Evolutionary conservation across 1,140 invertebrate genomes (phyloP).

Genomic region (Sycobia sp.): DNA sequence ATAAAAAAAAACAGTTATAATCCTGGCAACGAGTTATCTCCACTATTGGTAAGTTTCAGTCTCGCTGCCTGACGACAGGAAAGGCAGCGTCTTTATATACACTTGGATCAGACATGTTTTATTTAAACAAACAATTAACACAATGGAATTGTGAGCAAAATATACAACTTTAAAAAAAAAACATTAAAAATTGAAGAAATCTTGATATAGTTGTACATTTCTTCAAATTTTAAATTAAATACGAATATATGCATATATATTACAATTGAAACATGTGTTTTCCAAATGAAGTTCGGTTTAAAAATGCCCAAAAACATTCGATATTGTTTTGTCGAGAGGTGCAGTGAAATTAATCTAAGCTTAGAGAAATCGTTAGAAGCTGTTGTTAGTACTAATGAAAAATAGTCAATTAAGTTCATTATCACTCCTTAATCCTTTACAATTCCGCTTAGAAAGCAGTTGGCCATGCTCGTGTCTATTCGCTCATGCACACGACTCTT

Average conservation of each 20-base stretch:
- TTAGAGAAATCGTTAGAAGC: constrained; percentile 19
- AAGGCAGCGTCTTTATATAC: not conserved
- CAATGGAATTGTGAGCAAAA: too few relatives aligned
- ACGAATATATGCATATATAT: too few relatives aligned
- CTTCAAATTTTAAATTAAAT: too few relatives aligned
- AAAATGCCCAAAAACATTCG: constrained; percentile 24
- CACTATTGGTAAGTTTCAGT: constrained; percentile 27
- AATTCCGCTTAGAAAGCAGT: constrained; percentile 12
- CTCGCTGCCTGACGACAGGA: constrained; percentile 15
- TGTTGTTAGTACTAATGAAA: constrained; percentile 23
- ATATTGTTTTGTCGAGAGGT: not conserved
- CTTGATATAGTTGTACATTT: too few relatives aligned
- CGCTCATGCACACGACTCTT: constrained; percentile 17
- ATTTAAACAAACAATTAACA: too few relatives aligned
- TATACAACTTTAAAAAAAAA: too few relatives aligned
- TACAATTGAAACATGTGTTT: not conserved
- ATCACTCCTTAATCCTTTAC: not conserved
- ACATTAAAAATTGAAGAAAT: too few relatives aligned
- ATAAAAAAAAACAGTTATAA: constrained; percentile 7
- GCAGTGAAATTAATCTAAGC: constrained; percentile 17
- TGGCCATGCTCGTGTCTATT: constrained; percentile 4
- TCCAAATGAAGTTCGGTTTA: not conserved
- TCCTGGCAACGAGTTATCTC: constrained; percentile 13
- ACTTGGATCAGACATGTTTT: too few relatives aligned
- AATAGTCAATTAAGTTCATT: constrained; percentile 4